A percentile compares a stretch with the other conserved stretches of the same genome.
Evolutionary conservation across 2,113 vertebrate species (phyloP).

Genomic region (Jacana jacana): DNA sequence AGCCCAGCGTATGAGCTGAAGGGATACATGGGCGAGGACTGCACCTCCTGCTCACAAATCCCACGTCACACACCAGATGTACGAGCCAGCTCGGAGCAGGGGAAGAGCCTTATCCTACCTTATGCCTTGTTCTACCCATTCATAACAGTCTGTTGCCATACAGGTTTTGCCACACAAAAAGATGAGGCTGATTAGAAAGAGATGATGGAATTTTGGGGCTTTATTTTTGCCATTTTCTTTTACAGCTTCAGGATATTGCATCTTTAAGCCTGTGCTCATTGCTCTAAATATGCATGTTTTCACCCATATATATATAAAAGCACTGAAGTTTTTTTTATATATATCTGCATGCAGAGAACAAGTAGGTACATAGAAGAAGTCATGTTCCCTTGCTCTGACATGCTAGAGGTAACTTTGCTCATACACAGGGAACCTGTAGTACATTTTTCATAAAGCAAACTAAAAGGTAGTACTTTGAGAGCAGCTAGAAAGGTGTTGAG

Average conservation of each 20-base stretch:
- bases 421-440: constrained; percentile 14
- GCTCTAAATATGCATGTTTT: constrained; percentile 25
- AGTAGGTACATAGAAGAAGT: constrained; percentile 18
- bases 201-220: neutral
- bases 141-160: neutral
- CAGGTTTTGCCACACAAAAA: neutral
- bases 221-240: constrained; percentile 62
- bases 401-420: constrained; percentile 39
- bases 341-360: constrained; percentile 62
- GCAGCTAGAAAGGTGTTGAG: constrained; percentile 30
- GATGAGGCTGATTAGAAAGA: neutral
- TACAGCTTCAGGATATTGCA: constrained; percentile 69
- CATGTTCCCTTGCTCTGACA: constrained; percentile 50
- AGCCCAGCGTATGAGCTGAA: neutral
- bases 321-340: neutral
- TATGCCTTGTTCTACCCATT: neutral
- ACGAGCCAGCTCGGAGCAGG: neutral
- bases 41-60: neutral
- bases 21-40: neutral
- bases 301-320: constrained; percentile 59
- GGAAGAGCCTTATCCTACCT: too few relatives aligned
- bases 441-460: constrained; percentile 48
- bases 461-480: constrained; percentile 8
- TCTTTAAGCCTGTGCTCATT: constrained; percentile 50
- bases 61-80: neutral